Conservation (phyloP, 2,888 invertebrate genomes). For the Acleris literana region DNA sequence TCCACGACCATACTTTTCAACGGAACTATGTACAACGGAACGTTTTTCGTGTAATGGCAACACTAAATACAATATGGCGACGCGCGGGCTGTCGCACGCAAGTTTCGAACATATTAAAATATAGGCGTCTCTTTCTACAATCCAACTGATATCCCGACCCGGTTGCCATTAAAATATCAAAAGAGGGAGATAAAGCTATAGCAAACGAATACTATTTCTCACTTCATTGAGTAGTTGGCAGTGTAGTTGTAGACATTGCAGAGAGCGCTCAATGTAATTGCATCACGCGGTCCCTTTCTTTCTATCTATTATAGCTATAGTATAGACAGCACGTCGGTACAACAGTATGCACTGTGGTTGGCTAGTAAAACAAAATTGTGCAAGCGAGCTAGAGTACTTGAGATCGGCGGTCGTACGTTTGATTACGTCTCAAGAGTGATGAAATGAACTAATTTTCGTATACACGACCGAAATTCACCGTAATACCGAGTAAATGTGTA, state of each 20-base stretch:
- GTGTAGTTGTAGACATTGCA: constrained; percentile 1
- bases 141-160: background rate
- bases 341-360: constrained; percentile 31
- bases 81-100: constrained; percentile 42
- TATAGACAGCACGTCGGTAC: constrained; percentile 18
- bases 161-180: background rate
- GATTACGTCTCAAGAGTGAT: constrained; percentile 56
- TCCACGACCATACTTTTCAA: no score
- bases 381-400: constrained; percentile 53
- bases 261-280: constrained; percentile 15
- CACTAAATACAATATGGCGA: constrained; percentile 44
- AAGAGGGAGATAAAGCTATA: constrained; percentile 18
- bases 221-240: constrained; percentile 1
- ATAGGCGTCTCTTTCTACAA: constrained; percentile 20
- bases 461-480: constrained; percentile 31
- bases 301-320: constrained; percentile 16
- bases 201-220: constrained; percentile 1
- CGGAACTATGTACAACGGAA: constrained; percentile 31
- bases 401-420: constrained; percentile 63
- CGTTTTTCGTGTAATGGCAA: constrained; percentile 40
- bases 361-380: constrained; percentile 41
- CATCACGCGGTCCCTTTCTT: constrained; percentile 28
- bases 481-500: constrained; percentile 22
- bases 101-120: background rate
- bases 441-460: constrained; percentile 56